Evolutionary conservation across 2,797 vertebrate genomes (phyloP).

Genomic region (Toxotes lorentzi): DNA sequence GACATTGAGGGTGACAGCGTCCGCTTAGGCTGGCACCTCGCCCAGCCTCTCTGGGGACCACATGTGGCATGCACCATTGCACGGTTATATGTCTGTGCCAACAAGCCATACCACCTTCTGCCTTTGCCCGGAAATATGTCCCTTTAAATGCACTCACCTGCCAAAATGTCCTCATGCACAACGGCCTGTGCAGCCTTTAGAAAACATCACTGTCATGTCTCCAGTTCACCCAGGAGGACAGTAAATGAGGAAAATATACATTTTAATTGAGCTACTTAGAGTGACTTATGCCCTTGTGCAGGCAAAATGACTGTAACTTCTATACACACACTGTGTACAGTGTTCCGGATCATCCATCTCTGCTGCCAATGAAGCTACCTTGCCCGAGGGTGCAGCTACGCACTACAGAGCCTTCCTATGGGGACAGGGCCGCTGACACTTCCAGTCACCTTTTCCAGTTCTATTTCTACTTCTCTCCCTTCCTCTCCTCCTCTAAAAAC

Average conservation of each 20-base stretch:
- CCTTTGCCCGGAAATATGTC: slow-evolving; percentile 63
- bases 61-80: slow-evolving; percentile 70
- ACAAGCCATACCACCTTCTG: slow-evolving; percentile 46
- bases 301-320: slow-evolving; percentile 70
- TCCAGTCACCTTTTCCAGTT: slow-evolving; percentile 76
- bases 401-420: slow-evolving; percentile 72
- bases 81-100: slow-evolving; percentile 58
- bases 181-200: slow-evolving; percentile 62
- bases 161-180: slow-evolving; percentile 70
- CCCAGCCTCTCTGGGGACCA: slow-evolving; percentile 62
- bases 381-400: slow-evolving; percentile 76
- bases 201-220: slow-evolving; percentile 74
- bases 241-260: slow-evolving; percentile 76
- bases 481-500: slow-evolving; percentile 46
- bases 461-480: slow-evolving; percentile 65
- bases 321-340: slow-evolving; percentile 69
- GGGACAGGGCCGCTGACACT: slow-evolving; percentile 75
- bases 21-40: slow-evolving; percentile 68
- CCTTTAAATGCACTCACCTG: slow-evolving; percentile 69
- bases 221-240: slow-evolving; percentile 68
- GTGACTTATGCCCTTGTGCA: slow-evolving; percentile 75
- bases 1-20: slow-evolving; percentile 76
- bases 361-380: slow-evolving; percentile 81
- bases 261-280: slow-evolving; percentile 80
- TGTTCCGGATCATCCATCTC: slow-evolving; percentile 83